Conservation (phyloP, 1,140 invertebrate genomes). For the Zeugodacus cucurbitae region DNA sequence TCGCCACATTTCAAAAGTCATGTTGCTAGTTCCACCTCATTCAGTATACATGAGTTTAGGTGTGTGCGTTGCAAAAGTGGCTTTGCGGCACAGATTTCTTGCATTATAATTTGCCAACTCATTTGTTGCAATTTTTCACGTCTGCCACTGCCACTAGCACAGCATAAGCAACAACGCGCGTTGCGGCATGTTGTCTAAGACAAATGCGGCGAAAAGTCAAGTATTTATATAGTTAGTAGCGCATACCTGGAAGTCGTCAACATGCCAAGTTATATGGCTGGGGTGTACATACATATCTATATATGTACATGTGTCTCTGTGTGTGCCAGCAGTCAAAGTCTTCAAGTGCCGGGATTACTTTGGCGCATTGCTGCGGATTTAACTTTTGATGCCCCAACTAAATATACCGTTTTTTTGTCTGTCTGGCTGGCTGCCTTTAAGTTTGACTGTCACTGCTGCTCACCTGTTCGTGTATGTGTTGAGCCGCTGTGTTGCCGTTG, state of each 20-base stretch:
- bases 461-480: not conserved
- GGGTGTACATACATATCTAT: not conserved
- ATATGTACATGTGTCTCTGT: not conserved
- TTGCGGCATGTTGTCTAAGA: not conserved
- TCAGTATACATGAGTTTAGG: not conserved
- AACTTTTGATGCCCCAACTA: slow-evolving; percentile 26
- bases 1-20: not conserved
- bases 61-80: not conserved
- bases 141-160: not conserved
- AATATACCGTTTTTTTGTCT: not conserved
- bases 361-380: not conserved
- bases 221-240: not conserved
- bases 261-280: not conserved
- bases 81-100: not conserved
- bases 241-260: not conserved
- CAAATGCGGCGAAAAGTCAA: not conserved
- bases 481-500: not conserved
- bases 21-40: not conserved
- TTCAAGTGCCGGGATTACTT: slow-evolving; percentile 18
- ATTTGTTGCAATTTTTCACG: slow-evolving; percentile 28
- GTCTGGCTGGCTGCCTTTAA: not conserved
- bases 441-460: not conserved
- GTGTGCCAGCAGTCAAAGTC: not conserved
- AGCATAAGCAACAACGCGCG: not conserved
- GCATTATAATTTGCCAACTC: slow-evolving; percentile 11